Percentiles rank a stretch among this genome's conserved stretches.
phyloP scores from a whole-genome alignment of 2,888 invertebrate species.

The Spatulosminthurus flaviceps region DNA sequence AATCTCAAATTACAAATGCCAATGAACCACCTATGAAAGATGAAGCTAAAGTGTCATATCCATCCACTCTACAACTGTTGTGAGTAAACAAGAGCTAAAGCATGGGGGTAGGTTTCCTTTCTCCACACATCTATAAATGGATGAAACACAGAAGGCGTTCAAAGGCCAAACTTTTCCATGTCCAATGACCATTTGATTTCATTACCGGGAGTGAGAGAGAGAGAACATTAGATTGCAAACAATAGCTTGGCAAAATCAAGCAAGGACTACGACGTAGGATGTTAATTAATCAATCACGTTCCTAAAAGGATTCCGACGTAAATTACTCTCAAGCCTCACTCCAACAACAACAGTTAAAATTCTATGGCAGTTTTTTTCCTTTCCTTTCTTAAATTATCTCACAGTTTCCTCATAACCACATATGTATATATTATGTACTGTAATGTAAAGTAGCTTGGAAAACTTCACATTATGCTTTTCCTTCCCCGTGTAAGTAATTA shows the following conservation, averaged over 20 bases:
- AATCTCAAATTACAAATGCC: neutral
- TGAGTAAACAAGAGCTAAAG: no score
- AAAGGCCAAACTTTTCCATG: neutral
- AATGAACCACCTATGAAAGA: neutral
- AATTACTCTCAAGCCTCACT: neutral
- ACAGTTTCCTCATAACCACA: neutral
- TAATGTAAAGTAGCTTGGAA: no score
- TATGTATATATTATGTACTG: no score
- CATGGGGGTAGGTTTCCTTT: no score
- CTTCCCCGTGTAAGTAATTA: no score
- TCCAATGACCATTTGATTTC: conserved; percentile 10
- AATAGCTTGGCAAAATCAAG: no score
- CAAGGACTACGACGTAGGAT: conserved; percentile 15
- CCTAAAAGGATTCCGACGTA: conserved; percentile 33
- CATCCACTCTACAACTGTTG: neutral
- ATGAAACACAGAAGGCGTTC: no score
- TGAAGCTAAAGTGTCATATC: neutral
- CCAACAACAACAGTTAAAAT: neutral
- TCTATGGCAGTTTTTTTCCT: neutral
- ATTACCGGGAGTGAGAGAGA: neutral
- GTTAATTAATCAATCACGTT: conserved; percentile 32
- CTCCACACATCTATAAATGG: no score
- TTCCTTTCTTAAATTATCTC: neutral
- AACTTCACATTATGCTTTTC: no score
- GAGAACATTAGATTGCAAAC: neutral